Evolutionary conservation across 92 coral and sea anemone species (phyloP).

Genomic region (Siderastrea siderea): DNA sequence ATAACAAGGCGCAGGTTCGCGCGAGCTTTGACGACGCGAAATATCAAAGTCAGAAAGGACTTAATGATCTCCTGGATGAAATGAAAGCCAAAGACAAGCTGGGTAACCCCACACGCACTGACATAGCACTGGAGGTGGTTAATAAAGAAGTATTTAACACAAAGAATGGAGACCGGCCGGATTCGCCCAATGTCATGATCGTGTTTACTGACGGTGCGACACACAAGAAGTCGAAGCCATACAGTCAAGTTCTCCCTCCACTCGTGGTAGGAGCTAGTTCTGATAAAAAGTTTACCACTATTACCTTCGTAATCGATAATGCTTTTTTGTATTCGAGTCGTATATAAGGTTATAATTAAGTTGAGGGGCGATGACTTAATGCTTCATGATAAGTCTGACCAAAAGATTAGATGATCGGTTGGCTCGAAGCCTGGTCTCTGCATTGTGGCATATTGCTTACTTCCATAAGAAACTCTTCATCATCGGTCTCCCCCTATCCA

Average conservation of each 20-base stretch:
- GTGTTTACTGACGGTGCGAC: constrained; percentile 29
- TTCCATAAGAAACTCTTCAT: no score
- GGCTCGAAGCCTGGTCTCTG: no score
- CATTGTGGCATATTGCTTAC: no score
- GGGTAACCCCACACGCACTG: constrained; percentile 3
- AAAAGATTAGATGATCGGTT: no score
- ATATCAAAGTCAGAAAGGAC: background rate
- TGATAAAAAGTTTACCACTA: no score
- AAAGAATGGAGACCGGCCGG: constrained; percentile 27
- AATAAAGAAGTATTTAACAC: constrained; percentile 1
- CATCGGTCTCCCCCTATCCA: no score
- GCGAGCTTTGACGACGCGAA: background rate
- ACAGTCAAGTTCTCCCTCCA: constrained; percentile 3
- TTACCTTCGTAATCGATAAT: no score
- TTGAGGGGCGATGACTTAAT: no score
- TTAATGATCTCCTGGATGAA: background rate
- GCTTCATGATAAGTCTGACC: no score
- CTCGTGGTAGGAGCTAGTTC: constrained; percentile 15
- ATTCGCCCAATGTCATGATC: constrained; percentile 33
- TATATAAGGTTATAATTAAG: no score
- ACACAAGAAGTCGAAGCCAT: background rate
- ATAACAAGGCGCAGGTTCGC: background rate
- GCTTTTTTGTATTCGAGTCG: no score
- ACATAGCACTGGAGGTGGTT: constrained; percentile 1
- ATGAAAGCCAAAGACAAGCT: constrained; percentile 20